These are phyloP conservation scores for Noctua janthina DNA, from an alignment of 2,888 invertebrate genomes.

Conservation along the genomic window DNA sequence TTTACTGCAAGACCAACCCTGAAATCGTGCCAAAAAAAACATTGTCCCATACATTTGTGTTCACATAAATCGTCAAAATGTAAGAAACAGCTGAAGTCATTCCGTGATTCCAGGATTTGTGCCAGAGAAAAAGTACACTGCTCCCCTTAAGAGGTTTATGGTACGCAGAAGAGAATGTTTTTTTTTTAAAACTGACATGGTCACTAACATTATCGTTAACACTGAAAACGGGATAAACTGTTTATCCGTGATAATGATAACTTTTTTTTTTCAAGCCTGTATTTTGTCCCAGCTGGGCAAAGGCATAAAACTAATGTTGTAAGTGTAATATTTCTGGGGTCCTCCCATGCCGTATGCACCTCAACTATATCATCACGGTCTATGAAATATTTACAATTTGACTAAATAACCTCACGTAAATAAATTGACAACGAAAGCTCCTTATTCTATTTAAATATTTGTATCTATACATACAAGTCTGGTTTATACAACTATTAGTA, in stretches of 20 bases:
- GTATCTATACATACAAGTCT: conserved; percentile 73
- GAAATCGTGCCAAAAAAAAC: neutral
- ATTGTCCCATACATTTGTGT: neutral
- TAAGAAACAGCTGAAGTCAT: neutral
- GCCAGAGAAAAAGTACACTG: neutral
- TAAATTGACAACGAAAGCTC: conserved; percentile 81
- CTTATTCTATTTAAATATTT: conserved; percentile 69
- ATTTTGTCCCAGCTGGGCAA: no score
- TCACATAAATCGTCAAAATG: neutral
- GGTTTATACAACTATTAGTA: conserved; percentile 75
- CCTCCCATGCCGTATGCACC: conserved; percentile 55
- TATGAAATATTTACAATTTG: conserved; percentile 74
- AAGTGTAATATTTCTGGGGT: neutral
- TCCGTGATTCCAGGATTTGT: neutral
- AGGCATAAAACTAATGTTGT: neutral
- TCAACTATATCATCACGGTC: conserved; percentile 60
- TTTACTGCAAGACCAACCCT: neutral
- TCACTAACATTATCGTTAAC: no score
- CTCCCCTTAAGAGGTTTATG: neutral
- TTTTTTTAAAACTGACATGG: no score
- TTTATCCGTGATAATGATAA: no score
- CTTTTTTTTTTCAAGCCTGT: no score
- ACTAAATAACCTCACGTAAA: conserved; percentile 76
- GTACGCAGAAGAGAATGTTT: no score
- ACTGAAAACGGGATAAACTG: no score